phyloP scores from a whole-genome alignment of 1,140 invertebrate species.

The Portunus trituberculatus region DNA sequence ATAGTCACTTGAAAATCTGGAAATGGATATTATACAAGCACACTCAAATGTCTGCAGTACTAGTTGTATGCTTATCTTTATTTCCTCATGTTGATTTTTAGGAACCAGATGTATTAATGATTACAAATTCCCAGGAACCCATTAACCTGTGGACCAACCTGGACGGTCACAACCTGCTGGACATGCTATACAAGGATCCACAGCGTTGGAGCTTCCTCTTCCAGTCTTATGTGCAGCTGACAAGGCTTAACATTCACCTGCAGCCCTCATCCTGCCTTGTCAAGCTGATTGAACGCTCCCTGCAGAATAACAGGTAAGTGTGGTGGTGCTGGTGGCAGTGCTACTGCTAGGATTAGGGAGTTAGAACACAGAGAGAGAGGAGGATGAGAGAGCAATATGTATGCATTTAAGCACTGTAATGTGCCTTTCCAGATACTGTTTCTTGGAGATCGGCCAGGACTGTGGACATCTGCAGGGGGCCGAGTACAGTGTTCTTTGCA shows the following conservation, averaged over 20 bases:
- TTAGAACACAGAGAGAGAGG: too few relatives aligned
- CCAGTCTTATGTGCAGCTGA: conserved; percentile 84
- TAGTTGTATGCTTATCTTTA: too few relatives aligned
- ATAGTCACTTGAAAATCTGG: too few relatives aligned
- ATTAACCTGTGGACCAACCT: conserved; percentile 82
- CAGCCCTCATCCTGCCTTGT: conserved; percentile 79
- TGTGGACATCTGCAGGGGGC: conserved; percentile 81
- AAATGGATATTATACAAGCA: too few relatives aligned
- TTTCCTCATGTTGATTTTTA: too few relatives aligned
- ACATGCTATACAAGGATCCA: conserved; percentile 82
- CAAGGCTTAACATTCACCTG: conserved; percentile 82
- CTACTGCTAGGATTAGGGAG: neutral
- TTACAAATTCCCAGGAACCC: conserved; percentile 79
- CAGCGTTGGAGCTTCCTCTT: conserved; percentile 82
- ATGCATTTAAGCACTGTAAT: conserved; percentile 12
- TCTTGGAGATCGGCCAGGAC: conserved; percentile 83
- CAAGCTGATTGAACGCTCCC: conserved; percentile 83
- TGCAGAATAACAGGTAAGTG: conserved; percentile 81
- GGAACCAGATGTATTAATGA: too few relatives aligned
- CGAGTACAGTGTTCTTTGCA: conserved; percentile 82
- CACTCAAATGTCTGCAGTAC: too few relatives aligned
- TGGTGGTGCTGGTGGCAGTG: neutral
- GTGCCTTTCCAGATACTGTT: conserved; percentile 82
- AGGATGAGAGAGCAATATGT: too few relatives aligned
- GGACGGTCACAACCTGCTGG: conserved; percentile 82